Conservation (phyloP, 2,888 invertebrate genomes). For the Ceramica pisi region DNA sequence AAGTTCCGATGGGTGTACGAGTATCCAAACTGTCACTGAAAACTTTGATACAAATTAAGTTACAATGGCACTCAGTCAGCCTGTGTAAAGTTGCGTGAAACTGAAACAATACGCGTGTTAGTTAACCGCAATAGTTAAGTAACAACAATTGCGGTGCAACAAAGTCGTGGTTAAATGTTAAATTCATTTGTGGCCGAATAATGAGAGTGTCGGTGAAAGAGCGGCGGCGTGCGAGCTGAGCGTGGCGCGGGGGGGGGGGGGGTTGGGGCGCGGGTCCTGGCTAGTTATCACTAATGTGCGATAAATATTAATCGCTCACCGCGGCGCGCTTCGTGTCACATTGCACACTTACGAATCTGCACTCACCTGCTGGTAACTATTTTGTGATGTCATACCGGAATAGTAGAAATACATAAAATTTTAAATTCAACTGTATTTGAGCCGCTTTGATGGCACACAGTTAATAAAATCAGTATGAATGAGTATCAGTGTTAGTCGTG, state of each 20-base stretch:
- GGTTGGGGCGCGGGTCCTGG: background rate
- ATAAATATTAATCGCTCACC: constrained; percentile 16
- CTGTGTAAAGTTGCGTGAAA: background rate
- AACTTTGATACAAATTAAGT: constrained; percentile 18
- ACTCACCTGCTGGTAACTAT: background rate
- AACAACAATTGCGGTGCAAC: constrained; percentile 10
- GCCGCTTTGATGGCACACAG: too few species aligned
- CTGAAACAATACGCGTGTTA: background rate
- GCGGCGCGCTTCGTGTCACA: background rate
- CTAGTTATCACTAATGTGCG: constrained; percentile 11
- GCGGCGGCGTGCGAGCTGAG: background rate
- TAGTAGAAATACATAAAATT: too few species aligned
- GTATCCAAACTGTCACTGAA: background rate
- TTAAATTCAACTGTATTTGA: too few species aligned
- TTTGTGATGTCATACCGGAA: too few species aligned
- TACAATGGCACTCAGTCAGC: constrained; percentile 4
- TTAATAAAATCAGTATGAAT: too few species aligned
- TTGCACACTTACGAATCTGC: background rate
- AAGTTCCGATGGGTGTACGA: background rate
- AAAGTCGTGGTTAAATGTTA: constrained; percentile 7
- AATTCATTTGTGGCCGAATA: background rate
- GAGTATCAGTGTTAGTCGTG: too few species aligned
- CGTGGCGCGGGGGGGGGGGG: background rate
- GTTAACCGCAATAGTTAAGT: constrained; percentile 1
- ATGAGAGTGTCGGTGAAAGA: constrained; percentile 9